Conservation (phyloP, 2,113 vertebrate genomes). For the Ammodramus savannarum region DNA sequence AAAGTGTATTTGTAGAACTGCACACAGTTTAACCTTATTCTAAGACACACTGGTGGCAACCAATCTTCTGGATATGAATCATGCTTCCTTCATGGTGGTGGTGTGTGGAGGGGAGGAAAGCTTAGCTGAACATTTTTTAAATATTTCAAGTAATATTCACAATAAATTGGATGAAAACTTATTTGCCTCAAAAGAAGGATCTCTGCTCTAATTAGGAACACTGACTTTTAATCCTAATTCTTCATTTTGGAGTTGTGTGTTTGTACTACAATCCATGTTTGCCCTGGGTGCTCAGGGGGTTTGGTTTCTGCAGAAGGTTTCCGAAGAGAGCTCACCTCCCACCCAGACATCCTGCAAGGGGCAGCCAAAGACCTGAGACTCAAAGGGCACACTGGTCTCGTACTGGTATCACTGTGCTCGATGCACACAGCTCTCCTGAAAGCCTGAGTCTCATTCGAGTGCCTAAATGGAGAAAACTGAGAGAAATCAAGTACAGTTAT, state of each 20-base stretch:
- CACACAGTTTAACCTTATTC: neutral
- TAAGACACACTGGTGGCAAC: neutral
- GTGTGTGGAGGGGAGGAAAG: neutral
- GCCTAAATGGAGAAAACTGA: neutral
- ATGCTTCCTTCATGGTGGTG: neutral
- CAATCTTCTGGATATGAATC: neutral
- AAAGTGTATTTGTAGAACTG: neutral
- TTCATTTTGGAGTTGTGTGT: neutral
- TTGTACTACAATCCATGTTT: neutral
- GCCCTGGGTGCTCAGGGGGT: neutral
- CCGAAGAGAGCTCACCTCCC: neutral
- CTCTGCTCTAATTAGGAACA: neutral
- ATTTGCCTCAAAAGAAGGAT: neutral
- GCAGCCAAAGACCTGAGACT: neutral
- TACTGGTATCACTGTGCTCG: neutral
- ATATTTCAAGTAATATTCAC: neutral
- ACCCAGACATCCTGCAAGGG: neutral
- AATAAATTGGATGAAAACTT: neutral
- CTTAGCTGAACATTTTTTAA: neutral
- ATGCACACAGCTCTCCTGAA: neutral
- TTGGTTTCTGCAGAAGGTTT: neutral
- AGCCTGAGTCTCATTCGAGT: accelerated
- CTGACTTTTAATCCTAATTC: neutral
- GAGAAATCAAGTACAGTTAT: neutral
- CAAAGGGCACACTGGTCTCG: neutral